Conservation (phyloP, 2,888 invertebrate genomes). For the Platynereis dumerilii region DNA sequence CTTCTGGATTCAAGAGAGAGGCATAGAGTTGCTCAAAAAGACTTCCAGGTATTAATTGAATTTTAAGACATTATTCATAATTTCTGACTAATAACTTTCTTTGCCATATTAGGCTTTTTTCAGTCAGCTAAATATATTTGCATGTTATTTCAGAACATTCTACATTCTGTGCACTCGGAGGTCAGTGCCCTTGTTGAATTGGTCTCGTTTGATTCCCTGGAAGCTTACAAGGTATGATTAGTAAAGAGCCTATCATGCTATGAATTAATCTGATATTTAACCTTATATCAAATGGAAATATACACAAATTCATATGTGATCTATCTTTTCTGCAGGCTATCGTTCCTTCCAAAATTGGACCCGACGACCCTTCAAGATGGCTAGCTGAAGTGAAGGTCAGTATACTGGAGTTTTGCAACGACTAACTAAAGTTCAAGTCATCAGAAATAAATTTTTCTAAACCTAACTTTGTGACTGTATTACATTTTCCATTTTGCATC, state of each 20-base stretch:
- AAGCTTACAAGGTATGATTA: conserved; percentile 27
- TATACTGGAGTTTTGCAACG: no score
- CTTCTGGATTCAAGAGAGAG: conserved; percentile 36
- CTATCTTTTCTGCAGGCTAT: conserved; percentile 16
- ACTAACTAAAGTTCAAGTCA: no score
- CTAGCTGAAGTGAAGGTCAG: conserved; percentile 29
- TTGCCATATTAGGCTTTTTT: no score
- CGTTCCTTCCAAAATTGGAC: conserved; percentile 7
- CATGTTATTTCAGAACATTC: conserved; percentile 29
- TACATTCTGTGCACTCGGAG: conserved; percentile 28
- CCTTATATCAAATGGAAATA: neutral
- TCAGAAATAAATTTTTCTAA: no score
- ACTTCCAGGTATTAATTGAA: conserved; percentile 20
- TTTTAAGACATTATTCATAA: no score
- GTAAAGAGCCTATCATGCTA: neutral
- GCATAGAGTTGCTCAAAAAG: conserved; percentile 14
- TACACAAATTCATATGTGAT: neutral
- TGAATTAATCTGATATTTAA: neutral
- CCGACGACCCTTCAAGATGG: conserved; percentile 29
- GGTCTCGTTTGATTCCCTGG: conserved; percentile 28
- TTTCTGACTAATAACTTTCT: neutral
- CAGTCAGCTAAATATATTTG: no score
- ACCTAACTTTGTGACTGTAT: no score
- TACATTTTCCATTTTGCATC: no score
- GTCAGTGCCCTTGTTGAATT: conserved; percentile 31